Evolutionary conservation across 1,140 invertebrate genomes (phyloP).

Genomic region (Aphis craccivora): DNA sequence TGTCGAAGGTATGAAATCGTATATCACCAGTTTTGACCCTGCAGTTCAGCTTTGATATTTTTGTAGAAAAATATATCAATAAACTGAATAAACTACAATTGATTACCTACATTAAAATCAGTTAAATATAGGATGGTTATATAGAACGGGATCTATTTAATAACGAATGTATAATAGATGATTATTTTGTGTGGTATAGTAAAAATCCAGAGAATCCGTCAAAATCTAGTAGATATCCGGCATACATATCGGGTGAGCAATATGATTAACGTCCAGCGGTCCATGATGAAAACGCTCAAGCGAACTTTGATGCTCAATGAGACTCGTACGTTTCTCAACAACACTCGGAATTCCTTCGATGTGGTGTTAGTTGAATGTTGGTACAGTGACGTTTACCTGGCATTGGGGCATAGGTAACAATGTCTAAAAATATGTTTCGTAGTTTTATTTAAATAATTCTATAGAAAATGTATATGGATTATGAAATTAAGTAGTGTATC

Average conservation of each 20-base stretch:
- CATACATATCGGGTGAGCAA: background rate
- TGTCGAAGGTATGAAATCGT: too few relatives aligned
- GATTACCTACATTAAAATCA: too few relatives aligned
- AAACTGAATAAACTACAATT: too few relatives aligned
- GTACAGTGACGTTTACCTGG: slow-evolving; percentile 62
- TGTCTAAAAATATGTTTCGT: background rate
- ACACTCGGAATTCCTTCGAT: slow-evolving; percentile 60
- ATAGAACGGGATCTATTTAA: too few relatives aligned
- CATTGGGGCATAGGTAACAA: slow-evolving; percentile 60
- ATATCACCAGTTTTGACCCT: too few relatives aligned
- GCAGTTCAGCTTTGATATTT: background rate
- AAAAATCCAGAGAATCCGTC: background rate
- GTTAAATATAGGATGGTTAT: too few relatives aligned
- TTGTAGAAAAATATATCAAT: background rate
- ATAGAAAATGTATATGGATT: background rate
- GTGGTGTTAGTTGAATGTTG: slow-evolving; percentile 62
- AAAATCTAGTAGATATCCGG: background rate
- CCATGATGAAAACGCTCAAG: background rate
- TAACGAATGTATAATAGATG: background rate
- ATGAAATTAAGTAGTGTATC: background rate
- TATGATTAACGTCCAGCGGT: background rate
- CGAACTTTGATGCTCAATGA: slow-evolving; percentile 7
- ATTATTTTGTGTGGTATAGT: background rate
- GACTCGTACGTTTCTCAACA: background rate
- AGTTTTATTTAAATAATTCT: background rate